These are phyloP conservation scores for Petrocephalus sullivani DNA, from an alignment of 2,797 vertebrate genomes.

Conservation along the genomic window DNA sequence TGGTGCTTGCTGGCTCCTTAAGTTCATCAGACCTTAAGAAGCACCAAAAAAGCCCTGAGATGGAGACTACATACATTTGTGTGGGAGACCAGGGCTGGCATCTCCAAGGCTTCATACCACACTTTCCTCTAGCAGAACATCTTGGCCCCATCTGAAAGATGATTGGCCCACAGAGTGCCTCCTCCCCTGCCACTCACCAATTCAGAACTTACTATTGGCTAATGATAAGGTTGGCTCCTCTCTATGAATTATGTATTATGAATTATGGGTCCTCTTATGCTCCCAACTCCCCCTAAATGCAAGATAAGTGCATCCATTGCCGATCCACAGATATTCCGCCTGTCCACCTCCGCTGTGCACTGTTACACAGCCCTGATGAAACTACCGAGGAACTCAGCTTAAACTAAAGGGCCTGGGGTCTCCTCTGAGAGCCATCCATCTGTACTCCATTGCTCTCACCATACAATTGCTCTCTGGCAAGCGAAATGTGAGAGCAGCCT, in stretches of 20 bases:
- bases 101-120: background rate
- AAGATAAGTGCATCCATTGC: background rate
- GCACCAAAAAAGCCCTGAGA: background rate
- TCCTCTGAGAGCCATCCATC: slow-evolving; percentile 14
- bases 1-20: background rate
- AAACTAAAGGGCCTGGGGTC: background rate
- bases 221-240: background rate
- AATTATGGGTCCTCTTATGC: background rate
- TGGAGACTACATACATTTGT: background rate
- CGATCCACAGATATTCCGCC: background rate
- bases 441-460: background rate
- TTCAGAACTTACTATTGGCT: background rate
- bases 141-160: background rate
- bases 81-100: background rate
- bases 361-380: background rate
- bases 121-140: background rate
- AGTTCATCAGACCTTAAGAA: background rate
- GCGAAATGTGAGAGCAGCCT: background rate
- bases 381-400: slow-evolving; percentile 4
- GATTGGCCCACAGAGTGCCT: background rate
- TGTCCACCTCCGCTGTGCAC: background rate
- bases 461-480: slow-evolving; percentile 17
- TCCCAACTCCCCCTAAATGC: background rate
- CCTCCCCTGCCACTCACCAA: background rate
- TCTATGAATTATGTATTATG: background rate